Conservation (phyloP, 37 sponge, comb jelly and placozoan species). For the Corticium candelabrum region DNA sequence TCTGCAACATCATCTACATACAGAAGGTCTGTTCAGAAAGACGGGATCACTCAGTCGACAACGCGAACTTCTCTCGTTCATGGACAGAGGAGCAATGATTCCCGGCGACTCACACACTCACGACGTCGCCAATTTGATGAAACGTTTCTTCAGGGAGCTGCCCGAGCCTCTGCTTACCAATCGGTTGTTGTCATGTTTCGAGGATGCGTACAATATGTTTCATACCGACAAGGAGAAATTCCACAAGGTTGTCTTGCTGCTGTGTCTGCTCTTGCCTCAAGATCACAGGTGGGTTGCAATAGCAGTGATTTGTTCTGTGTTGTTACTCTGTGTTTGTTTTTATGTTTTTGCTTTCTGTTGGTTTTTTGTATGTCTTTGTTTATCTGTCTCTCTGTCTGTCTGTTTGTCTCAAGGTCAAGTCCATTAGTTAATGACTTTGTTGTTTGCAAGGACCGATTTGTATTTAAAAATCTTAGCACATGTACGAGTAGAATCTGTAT, state of each 20-base stretch:
- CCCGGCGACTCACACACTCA: not conserved
- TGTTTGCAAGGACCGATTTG: too few relatives aligned
- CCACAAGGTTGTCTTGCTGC: not conserved
- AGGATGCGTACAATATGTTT: not conserved
- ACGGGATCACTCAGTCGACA: constrained; percentile 51
- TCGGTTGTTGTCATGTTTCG: not conserved
- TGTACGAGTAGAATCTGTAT: too few relatives aligned
- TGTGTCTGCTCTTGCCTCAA: constrained; percentile 6
- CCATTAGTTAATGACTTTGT: too few relatives aligned
- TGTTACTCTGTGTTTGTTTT: too few relatives aligned
- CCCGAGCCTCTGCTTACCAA: not conserved
- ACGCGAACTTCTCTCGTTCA: not conserved
- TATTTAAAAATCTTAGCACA: too few relatives aligned
- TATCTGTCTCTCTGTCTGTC: too few relatives aligned
- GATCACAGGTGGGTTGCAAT: not conserved
- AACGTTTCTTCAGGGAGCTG: not conserved
- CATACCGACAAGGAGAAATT: not conserved
- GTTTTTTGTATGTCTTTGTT: too few relatives aligned
- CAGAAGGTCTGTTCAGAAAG: constrained; percentile 58
- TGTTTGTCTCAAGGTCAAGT: too few relatives aligned
- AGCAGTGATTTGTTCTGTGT: too few relatives aligned
- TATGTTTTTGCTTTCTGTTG: too few relatives aligned
- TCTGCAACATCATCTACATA: constrained; percentile 17
- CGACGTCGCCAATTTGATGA: not conserved
- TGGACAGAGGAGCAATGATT: not conserved